Percentiles rank a stretch among this genome's conserved stretches.
phyloP scores from a whole-genome alignment of 2,888 invertebrate genomes.

The Oegoconia quadripuncta region DNA sequence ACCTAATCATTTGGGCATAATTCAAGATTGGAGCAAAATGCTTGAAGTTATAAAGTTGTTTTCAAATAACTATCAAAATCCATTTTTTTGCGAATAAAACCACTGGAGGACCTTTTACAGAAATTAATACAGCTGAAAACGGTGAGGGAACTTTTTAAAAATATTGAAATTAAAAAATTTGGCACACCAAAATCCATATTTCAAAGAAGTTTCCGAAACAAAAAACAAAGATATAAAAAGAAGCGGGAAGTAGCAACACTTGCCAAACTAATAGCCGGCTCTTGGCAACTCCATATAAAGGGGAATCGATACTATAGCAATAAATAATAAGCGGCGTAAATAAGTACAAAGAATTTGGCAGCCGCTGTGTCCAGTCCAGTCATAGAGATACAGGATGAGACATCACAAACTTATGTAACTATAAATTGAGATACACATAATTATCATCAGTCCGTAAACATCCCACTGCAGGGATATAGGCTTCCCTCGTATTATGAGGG shows the following conservation, averaged over 20 bases:
- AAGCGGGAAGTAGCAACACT: conserved; percentile 41
- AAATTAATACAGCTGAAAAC: too few species aligned
- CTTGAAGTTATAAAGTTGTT: too few species aligned
- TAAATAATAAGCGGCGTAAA: conserved; percentile 69
- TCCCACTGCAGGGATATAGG: too few species aligned
- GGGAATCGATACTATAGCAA: conserved; percentile 61
- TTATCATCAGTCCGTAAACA: neutral
- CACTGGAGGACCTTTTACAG: neutral
- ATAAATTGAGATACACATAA: neutral
- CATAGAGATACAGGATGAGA: conserved; percentile 40
- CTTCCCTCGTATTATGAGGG: too few species aligned
- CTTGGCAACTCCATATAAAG: conserved; percentile 47
- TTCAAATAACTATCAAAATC: too few species aligned
- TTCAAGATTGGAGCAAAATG: too few species aligned
- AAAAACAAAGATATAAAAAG: conserved; percentile 46
- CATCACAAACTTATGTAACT: neutral
- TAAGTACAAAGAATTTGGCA: conserved; percentile 76
- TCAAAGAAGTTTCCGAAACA: conserved; percentile 32
- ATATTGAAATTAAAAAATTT: conserved; percentile 22
- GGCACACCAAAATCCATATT: conserved; percentile 28
- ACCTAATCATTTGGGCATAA: too few species aligned
- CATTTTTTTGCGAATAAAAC: neutral
- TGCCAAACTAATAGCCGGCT: conserved; percentile 52
- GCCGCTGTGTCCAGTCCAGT: conserved; percentile 46
- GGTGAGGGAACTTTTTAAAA: too few species aligned